These are phyloP conservation scores for Notarius lentiginosus DNA, from an alignment of 2,113 vertebrate genomes.

Conservation along the genomic window DNA sequence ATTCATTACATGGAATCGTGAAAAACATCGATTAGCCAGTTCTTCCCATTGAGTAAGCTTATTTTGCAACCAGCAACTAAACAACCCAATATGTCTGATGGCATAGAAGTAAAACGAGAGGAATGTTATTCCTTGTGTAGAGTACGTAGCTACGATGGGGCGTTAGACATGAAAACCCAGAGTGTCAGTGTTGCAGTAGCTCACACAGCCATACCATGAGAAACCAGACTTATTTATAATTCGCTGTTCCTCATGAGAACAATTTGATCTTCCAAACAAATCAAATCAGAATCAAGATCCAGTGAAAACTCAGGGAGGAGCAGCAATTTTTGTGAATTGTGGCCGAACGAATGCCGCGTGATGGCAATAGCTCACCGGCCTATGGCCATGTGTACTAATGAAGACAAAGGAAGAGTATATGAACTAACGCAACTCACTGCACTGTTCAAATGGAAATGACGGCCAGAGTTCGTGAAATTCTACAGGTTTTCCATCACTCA, in stretches of 20 bases:
- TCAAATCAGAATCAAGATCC: too few species aligned
- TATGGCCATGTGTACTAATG: not conserved
- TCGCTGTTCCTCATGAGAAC: too few species aligned
- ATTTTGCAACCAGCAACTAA: not conserved
- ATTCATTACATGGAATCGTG: not conserved
- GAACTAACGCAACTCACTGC: not conserved
- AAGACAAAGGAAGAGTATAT: not conserved
- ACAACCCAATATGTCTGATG: not conserved
- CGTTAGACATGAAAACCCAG: not conserved
- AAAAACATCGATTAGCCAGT: not conserved
- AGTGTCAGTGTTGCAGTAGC: too few species aligned
- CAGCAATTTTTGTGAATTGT: too few species aligned
- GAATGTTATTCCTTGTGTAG: not conserved
- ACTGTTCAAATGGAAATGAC: not conserved
- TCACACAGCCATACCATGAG: too few species aligned
- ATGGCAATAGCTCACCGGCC: too few species aligned
- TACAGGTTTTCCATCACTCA: not conserved
- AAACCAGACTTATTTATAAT: too few species aligned
- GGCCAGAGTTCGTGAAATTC: not conserved
- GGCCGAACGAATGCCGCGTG: too few species aligned
- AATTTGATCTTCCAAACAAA: too few species aligned
- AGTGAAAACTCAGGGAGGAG: too few species aligned
- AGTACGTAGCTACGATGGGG: not conserved
- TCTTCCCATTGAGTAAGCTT: not conserved
- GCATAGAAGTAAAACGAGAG: not conserved